Percentiles rank a stretch among this genome's conserved stretches.
These are phyloP conservation scores for Drosophila albomicans DNA, from an alignment of 1,140 invertebrate genomes.

Conservation along the genomic window DNA sequence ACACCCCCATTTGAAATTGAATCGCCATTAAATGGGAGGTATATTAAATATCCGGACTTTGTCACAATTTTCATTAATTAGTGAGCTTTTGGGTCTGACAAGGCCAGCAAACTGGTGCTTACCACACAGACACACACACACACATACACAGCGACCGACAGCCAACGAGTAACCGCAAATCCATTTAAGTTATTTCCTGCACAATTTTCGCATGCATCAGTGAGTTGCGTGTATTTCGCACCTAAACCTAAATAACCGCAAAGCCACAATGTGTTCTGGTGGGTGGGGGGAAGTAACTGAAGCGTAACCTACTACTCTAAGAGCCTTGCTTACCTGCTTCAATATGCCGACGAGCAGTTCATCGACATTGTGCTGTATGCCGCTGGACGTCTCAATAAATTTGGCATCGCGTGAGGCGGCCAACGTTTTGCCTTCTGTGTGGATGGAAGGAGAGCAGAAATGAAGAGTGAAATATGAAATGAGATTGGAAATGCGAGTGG, in stretches of 20 bases:
- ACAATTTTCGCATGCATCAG: slow-evolving; percentile 75
- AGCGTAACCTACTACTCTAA: slow-evolving; percentile 14
- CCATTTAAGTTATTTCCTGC: slow-evolving; percentile 78
- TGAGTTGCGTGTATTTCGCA: slow-evolving; percentile 76
- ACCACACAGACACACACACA: background rate
- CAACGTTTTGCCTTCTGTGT: slow-evolving; percentile 92
- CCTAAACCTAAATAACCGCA: slow-evolving; percentile 58
- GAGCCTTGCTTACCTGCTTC: slow-evolving; percentile 87
- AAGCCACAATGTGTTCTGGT: background rate
- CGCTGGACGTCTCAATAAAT: slow-evolving; percentile 96
- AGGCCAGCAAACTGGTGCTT: background rate
- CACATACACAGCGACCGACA: background rate
- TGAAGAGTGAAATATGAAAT: slow-evolving; percentile 32
- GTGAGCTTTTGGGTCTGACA: slow-evolving; percentile 51
- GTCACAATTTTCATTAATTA: slow-evolving; percentile 77
- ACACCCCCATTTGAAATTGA: slow-evolving; percentile 1
- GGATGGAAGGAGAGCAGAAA: background rate
- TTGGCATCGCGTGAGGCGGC: slow-evolving; percentile 95
- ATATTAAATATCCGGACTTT: slow-evolving; percentile 30
- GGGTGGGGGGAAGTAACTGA: background rate
- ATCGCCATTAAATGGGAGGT: slow-evolving; percentile 34
- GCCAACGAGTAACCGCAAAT: slow-evolving; percentile 45
- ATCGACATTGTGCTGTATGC: slow-evolving; percentile 96
- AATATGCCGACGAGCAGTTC: slow-evolving; percentile 94
- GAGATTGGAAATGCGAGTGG: slow-evolving; percentile 20